phyloP scores from a whole-genome alignment of 2,797 vertebrate species.

The Sebastes taczanowskii region DNA sequence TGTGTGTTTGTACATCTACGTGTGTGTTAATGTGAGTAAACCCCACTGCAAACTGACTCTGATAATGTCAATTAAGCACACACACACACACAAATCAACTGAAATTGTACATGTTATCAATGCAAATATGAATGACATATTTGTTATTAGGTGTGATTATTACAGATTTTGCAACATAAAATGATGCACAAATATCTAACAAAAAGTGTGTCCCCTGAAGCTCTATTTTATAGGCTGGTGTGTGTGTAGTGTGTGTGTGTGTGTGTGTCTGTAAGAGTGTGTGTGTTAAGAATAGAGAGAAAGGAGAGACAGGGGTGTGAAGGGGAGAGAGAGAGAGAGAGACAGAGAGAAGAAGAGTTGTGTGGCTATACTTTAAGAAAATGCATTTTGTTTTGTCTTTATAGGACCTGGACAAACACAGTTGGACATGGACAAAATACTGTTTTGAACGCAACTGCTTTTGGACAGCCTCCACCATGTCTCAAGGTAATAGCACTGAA shows the following conservation, averaged over 20 bases:
- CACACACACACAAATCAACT: neutral
- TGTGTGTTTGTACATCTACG: constrained; percentile 9
- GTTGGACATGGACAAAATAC: constrained; percentile 25
- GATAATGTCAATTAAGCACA: constrained; percentile 53
- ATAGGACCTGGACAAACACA: constrained; percentile 30
- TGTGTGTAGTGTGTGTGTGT: constrained; percentile 19
- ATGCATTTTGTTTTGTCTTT: constrained; percentile 45
- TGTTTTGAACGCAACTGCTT: constrained; percentile 24
- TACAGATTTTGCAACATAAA: neutral
- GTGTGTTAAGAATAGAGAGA: constrained; percentile 47
- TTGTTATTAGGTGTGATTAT: neutral
- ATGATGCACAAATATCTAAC: neutral
- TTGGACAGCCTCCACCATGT: constrained; percentile 24
- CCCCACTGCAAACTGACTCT: constrained; percentile 50
- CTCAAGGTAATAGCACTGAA: constrained; percentile 62
- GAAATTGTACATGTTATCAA: neutral
- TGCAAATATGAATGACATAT: neutral
- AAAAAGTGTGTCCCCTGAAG: constrained; percentile 17
- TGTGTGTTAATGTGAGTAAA: constrained; percentile 48
- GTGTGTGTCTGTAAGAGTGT: constrained; percentile 16
- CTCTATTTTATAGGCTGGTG: neutral
- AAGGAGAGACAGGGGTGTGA: constrained; percentile 49
- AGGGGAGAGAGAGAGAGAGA: constrained; percentile 36
- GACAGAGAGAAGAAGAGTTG: constrained; percentile 57
- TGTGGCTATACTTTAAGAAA: constrained; percentile 52